phyloP scores from a whole-genome alignment of 2,113 vertebrate species.

The Mus spicilegus region DNA sequence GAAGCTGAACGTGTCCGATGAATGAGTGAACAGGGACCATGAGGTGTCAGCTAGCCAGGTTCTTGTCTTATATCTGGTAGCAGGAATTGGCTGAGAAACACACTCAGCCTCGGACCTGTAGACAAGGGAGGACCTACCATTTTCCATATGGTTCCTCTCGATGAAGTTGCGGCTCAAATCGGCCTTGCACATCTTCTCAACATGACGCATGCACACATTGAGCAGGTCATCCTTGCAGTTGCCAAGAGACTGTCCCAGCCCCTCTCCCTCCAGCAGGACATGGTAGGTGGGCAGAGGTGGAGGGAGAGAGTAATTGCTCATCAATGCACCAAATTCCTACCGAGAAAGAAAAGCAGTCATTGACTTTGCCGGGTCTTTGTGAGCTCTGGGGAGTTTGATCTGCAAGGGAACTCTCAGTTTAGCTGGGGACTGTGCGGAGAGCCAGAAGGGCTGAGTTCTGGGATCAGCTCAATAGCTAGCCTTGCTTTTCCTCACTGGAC shows the following conservation, averaged over 20 bases:
- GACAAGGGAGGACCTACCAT: constrained; percentile 78
- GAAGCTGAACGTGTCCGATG: background rate
- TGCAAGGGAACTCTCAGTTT: background rate
- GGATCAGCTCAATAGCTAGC: background rate
- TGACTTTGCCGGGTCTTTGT: background rate
- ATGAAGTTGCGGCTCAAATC: constrained; percentile 89
- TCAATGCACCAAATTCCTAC: constrained; percentile 89
- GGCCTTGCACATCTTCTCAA: constrained; percentile 90
- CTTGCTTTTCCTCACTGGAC: background rate
- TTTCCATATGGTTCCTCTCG: constrained; percentile 89
- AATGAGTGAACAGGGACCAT: background rate
- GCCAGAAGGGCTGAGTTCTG: background rate
- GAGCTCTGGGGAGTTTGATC: background rate
- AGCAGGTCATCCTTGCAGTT: constrained; percentile 88
- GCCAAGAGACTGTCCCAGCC: constrained; percentile 87
- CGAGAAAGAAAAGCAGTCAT: background rate
- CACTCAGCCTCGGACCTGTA: background rate
- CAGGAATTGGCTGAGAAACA: background rate
- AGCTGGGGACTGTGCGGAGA: background rate
- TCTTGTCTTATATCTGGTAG: background rate
- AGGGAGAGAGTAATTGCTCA: constrained; percentile 88
- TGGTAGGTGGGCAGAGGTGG: constrained; percentile 89
- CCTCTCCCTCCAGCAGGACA: constrained; percentile 89
- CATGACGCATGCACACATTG: constrained; percentile 88
- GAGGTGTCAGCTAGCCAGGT: background rate